Base-by-base conservation (phyloP, 2,888 invertebrate genomes). In the Rhagophthalmus giganteus region DNA sequence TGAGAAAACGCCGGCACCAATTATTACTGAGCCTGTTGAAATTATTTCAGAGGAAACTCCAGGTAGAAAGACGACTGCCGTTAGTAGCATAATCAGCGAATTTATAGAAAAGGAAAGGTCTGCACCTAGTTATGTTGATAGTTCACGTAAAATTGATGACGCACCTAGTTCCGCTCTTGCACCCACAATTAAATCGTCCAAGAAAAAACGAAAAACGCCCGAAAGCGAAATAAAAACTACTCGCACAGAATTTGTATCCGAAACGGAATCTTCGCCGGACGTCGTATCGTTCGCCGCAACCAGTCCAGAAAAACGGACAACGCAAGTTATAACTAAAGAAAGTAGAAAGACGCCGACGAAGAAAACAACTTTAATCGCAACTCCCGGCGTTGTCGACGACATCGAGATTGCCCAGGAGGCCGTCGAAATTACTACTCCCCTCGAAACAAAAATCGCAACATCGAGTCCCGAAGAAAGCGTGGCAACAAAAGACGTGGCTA, bases 151-250 rank as follows among this genome's bases (percentile, higher is more conserved):
- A 61, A 55, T 66, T 68, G 67, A 62, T 38, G 58, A 58, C 61
- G 65, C 71, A 71, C 71, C 62, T 69, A 67, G 65, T 59, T 58
- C 38, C 34, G 51, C 45, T 31, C 25, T 24, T 48, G 53, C 53
- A 54, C 53, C 20, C 20, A 16, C 26, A 9, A 24, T 12, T 27
- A 26, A 27, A 28, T 7, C 31, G 1, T 3, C 10, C 26, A 13
- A n/a, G n/a, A n/a, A n/a, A n/a, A n/a, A n/a, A n/a, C n/a, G n/a
- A n/a, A n/a, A n/a, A n/a, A n/a, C n/a, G n/a, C n/a, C n/a, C n/a
- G n/a, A n/a, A n/a, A n/a, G 10, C 44, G 46, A 40, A 34, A 13
- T 53, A 59, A n/a, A n/a, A n/a, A n/a, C n/a, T n/a, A n/a, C n/a
- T n/a, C n/a, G n/a, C n/a, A n/a, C n/a, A n/a, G n/a, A n/a, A n/a